Percentiles rank a stretch among this genome's conserved stretches.
Conservation (phyloP, 2,797 vertebrate species). For the Poliocrania exsul region DNA sequence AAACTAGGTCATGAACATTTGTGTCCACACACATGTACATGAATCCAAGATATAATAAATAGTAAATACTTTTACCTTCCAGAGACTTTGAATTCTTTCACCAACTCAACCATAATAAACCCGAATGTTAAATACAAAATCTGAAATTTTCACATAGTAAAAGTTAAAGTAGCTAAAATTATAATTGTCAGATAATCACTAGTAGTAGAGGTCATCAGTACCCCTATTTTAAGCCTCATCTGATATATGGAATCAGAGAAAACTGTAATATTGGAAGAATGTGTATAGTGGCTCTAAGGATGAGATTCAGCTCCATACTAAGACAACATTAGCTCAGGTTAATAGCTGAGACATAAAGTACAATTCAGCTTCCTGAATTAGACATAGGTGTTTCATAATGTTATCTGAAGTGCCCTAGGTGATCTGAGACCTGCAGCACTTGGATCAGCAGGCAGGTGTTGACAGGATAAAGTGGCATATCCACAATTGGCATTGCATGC, state of each 20-base stretch:
- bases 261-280: not conserved
- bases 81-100: not conserved
- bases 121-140: not conserved
- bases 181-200: not conserved
- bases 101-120: not conserved
- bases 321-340: not conserved
- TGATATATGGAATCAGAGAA: not conserved
- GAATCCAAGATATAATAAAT: not conserved
- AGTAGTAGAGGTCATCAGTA: not conserved
- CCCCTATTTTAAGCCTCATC: not conserved
- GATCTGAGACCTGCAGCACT: not conserved
- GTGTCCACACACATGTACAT: not conserved
- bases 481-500: not conserved
- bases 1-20: not conserved
- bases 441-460: not conserved
- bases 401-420: not conserved
- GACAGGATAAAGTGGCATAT: fast-evolving
- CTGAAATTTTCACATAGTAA: not conserved
- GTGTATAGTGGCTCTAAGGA: not conserved
- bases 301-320: not conserved
- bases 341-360: not conserved
- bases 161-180: not conserved
- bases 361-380: not conserved
- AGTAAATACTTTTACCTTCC: not conserved
- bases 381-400: not conserved